A percentile compares a stretch with the other conserved stretches of the same genome.
Evolutionary conservation across 2,797 vertebrate genomes (phyloP).

Genomic region (Octomys mimax): DNA sequence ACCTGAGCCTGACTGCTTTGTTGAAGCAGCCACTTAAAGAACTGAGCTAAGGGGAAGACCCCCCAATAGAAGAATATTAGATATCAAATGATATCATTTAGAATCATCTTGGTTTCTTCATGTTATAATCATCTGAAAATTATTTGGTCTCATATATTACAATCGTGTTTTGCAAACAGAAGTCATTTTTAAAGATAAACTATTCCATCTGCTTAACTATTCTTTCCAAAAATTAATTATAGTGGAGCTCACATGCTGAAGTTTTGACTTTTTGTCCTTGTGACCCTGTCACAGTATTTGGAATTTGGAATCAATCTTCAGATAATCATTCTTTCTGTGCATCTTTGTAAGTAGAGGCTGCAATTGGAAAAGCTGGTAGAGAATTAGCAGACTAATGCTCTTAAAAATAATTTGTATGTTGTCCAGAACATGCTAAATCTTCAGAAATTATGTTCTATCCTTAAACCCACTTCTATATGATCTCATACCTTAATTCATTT

Average conservation of each 20-base stretch:
- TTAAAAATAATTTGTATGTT: background rate
- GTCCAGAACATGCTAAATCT: background rate
- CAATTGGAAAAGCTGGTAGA: background rate
- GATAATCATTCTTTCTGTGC: background rate
- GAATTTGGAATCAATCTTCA: background rate
- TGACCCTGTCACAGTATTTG: background rate
- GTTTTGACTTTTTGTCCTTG: background rate
- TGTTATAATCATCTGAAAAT: background rate
- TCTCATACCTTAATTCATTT: background rate
- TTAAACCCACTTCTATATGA: background rate
- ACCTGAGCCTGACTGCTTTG: no score
- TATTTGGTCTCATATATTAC: background rate
- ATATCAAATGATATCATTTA: background rate
- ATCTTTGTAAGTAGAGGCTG: constrained; percentile 1
- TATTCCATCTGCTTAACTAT: background rate
- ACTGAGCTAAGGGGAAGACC: no score
- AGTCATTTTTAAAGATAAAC: background rate
- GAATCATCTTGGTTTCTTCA: background rate
- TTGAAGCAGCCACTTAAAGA: no score
- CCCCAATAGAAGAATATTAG: background rate
- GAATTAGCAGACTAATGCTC: background rate
- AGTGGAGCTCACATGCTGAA: background rate
- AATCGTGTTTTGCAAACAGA: background rate
- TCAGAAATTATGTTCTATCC: constrained; percentile 17
- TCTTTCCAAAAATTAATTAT: background rate